phyloP scores from a whole-genome alignment of 1,140 invertebrate genomes.

The Euwallacea fornicatus region DNA sequence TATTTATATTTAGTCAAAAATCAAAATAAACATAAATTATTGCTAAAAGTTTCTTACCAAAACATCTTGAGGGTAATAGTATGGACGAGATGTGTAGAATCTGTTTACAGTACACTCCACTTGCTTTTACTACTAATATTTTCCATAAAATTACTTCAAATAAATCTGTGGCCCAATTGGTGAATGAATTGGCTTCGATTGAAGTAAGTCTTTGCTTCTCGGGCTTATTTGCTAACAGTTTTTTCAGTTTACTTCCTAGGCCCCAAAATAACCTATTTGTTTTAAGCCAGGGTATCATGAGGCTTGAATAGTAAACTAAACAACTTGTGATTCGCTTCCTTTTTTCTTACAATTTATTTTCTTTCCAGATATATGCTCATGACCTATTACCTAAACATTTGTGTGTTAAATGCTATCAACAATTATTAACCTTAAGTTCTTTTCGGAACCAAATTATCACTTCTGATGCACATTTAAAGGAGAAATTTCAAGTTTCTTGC shows the following conservation, averaged over 20 bases:
- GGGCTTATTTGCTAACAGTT: background rate
- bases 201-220: background rate
- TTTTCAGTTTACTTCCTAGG: background rate
- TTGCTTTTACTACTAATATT: background rate
- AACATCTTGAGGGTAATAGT: too few species aligned
- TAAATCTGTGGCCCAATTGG: slow-evolving; percentile 6
- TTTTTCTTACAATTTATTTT: too few species aligned
- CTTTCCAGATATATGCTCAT: slow-evolving; percentile 6
- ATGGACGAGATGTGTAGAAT: background rate
- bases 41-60: too few species aligned
- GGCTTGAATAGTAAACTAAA: too few species aligned
- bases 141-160: slow-evolving; percentile 5
- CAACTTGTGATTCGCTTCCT: too few species aligned
- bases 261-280: too few species aligned
- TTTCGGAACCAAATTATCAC: slow-evolving; percentile 9
- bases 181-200: slow-evolving; percentile 5
- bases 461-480: slow-evolving; percentile 10
- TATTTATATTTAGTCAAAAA: too few species aligned
- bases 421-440: background rate
- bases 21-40: too few species aligned
- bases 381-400: slow-evolving; percentile 12
- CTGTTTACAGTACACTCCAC: background rate
- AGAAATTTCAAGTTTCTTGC: background rate
- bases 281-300: too few species aligned
- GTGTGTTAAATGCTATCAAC: slow-evolving; percentile 13